These are phyloP conservation scores for Sapayoa aenigma DNA, from an alignment of 2,113 vertebrate genomes.

Conservation along the genomic window DNA sequence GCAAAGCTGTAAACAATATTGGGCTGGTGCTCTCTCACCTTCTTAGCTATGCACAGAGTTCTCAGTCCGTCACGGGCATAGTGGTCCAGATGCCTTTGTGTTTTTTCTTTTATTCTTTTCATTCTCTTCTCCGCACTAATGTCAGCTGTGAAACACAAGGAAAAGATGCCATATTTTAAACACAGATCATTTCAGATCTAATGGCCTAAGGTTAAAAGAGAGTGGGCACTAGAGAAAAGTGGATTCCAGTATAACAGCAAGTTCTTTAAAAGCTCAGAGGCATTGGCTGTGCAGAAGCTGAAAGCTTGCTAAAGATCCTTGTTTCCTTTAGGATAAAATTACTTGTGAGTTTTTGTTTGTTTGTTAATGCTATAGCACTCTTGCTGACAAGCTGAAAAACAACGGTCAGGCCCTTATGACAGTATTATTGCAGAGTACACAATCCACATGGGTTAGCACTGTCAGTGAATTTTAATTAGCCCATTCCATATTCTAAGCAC, in stretches of 20 bases:
- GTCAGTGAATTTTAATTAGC: background rate
- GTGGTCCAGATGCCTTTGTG: slow-evolving; percentile 85
- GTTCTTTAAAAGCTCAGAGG: background rate
- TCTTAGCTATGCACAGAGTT: slow-evolving; percentile 90
- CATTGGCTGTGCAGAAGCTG: background rate
- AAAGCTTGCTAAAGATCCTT: background rate
- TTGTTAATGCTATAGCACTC: background rate
- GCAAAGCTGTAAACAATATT: background rate
- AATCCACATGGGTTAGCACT: background rate
- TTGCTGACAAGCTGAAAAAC: background rate
- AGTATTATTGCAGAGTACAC: background rate
- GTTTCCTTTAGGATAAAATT: background rate
- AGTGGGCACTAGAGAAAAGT: background rate
- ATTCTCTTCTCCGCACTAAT: slow-evolving; percentile 53
- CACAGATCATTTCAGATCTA: background rate
- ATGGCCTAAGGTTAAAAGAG: background rate
- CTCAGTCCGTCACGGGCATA: slow-evolving; percentile 88
- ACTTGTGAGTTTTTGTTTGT: background rate
- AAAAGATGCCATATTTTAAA: background rate
- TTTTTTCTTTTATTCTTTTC: slow-evolving; percentile 77
- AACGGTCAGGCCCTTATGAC: background rate
- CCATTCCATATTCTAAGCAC: background rate
- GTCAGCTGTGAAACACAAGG: slow-evolving; percentile 69
- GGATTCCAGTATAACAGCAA: background rate
- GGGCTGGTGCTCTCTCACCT: slow-evolving; percentile 70